Percentiles rank a stretch among this genome's conserved stretches.
Evolutionary conservation across 2,888 invertebrate genomes (phyloP).

Genomic region (Sceliomorpha sp.): DNA sequence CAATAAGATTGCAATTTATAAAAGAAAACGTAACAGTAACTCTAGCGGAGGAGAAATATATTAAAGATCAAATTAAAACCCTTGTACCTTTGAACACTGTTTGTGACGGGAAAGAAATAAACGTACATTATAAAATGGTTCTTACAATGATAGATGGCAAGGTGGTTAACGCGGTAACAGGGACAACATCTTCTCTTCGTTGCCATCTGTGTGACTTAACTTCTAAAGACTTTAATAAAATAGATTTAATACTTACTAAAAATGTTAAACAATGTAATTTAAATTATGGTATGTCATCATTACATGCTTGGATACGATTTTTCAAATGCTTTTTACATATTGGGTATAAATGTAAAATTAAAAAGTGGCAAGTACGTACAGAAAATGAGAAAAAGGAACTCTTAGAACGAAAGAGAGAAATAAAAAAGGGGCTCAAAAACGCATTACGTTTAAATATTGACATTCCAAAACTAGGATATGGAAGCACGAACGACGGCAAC

Average conservation of each 20-base stretch:
- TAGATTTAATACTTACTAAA: conserved; percentile 17
- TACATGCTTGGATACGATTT: conserved; percentile 13
- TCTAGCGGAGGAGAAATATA: conserved; percentile 13
- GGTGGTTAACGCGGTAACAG: conserved; percentile 47
- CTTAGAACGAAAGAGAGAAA: neutral
- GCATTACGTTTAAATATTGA: neutral
- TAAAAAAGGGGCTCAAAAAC: neutral
- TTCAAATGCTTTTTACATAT: conserved; percentile 12
- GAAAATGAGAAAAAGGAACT: neutral
- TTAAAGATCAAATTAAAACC: conserved; percentile 32
- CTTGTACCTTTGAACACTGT: conserved; percentile 23
- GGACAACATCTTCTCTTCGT: conserved; percentile 35
- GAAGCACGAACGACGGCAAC: conserved; percentile 21
- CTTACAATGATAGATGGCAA: conserved; percentile 56
- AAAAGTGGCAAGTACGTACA: conserved; percentile 15
- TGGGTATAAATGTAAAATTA: conserved; percentile 3
- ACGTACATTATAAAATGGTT: conserved; percentile 35
- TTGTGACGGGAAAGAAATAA: conserved; percentile 22
- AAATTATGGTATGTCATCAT: conserved; percentile 34
- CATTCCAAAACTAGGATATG: conserved; percentile 14
- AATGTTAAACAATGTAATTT: conserved; percentile 22
- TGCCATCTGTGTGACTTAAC: conserved; percentile 29
- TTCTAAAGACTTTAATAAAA: conserved; percentile 38
- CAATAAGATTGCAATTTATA: conserved; percentile 2
- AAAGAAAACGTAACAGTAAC: conserved; percentile 23